Base-by-base conservation (phyloP, 2,113 vertebrate species). In the Strigops habroptila region DNA sequence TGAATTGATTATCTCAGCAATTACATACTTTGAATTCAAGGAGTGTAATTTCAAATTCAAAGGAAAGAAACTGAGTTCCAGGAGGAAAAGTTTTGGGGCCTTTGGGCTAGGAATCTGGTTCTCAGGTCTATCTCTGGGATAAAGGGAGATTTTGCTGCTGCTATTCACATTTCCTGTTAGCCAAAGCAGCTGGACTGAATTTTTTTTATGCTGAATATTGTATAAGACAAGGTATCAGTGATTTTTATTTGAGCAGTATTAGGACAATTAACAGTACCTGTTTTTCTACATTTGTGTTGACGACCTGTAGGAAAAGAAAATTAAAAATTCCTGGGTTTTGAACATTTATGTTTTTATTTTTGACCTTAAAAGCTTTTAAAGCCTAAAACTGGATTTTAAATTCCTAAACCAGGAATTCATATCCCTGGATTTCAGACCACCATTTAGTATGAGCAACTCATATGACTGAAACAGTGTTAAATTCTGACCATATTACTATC, bases 1-100 rank as follows among this genome's bases (percentile, higher is more conserved):
- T 46, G 74, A 85, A 82, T 79, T 68, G 81, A 86, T 93, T 92
- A 63, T 90, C 67, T 86, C 84, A 88, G 67, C 53, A 91, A 57
- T 90, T 91, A 85, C 18, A 6, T 16, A 33, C 31, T 94, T 94
- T 31, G 59, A 85, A 95, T 95, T 92, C 67, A 85, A 81, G 41
- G 11, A 65, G 10, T 39, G 48, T 57, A 73, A 88, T 76, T 92
- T 88, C 63, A 73, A 69, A 69, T 28, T 48, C n/a, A 19, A 13
- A 84, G 10, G 18, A 84, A 87, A 85, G 24, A 37, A 85, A 49
- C 2, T 52, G 21, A 19, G 23, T 46, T 70, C 25, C n/a, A 78
- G 16, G 5, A 85, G 9, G 15, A 76, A 60, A 69, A 39, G 5
- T 30, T 51, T 41, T 59, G 33, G 5, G 18, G 18, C 19, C 21